Percentiles rank a stretch among this genome's conserved stretches.
phyloP scores from a whole-genome alignment of 2,113 vertebrate genomes.

The Cavia aperea region DNA sequence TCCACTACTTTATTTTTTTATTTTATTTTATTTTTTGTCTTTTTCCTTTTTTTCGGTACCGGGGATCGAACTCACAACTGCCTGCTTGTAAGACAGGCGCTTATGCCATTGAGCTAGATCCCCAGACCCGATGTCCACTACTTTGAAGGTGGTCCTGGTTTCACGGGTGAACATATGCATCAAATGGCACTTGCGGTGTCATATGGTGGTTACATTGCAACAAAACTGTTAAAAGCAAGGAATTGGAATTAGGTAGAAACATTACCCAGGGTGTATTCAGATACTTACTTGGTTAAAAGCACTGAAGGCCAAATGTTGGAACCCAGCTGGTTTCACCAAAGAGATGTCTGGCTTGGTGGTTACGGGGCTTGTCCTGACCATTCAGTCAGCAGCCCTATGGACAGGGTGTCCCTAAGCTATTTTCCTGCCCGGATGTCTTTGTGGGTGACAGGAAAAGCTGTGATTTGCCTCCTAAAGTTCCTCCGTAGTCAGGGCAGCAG shows the following conservation, averaged over 20 bases:
- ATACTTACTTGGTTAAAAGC: not conserved
- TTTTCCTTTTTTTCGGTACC: too few species aligned
- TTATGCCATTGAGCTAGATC: too few species aligned
- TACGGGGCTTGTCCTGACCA: not conserved
- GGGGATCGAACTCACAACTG: too few species aligned
- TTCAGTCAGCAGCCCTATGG: too few species aligned
- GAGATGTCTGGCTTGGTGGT: not conserved
- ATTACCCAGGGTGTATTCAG: not conserved
- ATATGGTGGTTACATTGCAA: not conserved
- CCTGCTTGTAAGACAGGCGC: too few species aligned
- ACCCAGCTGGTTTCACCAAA: not conserved
- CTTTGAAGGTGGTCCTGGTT: not conserved
- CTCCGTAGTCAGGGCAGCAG: fast-evolving
- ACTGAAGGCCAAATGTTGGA: not conserved
- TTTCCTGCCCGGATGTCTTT: not conserved
- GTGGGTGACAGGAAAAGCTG: not conserved
- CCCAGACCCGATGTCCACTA: too few species aligned
- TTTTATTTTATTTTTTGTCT: too few species aligned
- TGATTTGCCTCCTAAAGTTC: not conserved
- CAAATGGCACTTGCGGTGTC: not conserved
- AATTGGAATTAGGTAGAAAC: not conserved
- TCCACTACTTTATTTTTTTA: not conserved
- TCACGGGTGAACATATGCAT: not conserved
- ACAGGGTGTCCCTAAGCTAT: not conserved
- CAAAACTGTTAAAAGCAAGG: not conserved